These are phyloP conservation scores for Archaeoteleia sp. DNA, from an alignment of 2,888 invertebrate genomes.

Conservation along the genomic window DNA sequence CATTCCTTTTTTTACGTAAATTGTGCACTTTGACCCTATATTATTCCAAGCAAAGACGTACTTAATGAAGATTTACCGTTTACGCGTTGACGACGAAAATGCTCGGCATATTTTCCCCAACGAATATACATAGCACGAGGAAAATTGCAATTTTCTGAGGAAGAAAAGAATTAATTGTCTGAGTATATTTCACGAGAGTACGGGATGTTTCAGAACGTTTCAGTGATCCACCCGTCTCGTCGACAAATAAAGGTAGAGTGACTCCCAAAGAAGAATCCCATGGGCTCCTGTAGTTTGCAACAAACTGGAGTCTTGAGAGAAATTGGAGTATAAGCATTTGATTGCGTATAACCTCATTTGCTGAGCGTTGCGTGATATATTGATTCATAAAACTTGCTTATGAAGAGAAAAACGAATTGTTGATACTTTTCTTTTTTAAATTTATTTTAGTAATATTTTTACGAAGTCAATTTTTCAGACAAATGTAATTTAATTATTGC, in stretches of 20 bases:
- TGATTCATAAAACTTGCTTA: constrained; percentile 15
- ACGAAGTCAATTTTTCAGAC: too few relatives aligned
- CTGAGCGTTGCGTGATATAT: constrained; percentile 30
- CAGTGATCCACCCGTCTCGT: constrained; percentile 14
- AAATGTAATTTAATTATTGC: too few relatives aligned
- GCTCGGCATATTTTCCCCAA: constrained; percentile 1
- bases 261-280: constrained; percentile 16
- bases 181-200: constrained; percentile 19
- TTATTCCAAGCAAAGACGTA: constrained; percentile 1
- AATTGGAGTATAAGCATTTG: constrained; percentile 44
- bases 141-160: constrained; percentile 26
- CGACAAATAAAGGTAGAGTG: constrained; percentile 30
- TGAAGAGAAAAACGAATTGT: too few relatives aligned
- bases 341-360: constrained; percentile 38
- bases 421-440: too few relatives aligned
- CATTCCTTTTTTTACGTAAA: constrained; percentile 9
- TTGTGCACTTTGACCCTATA: constrained; percentile 11
- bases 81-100: constrained; percentile 14
- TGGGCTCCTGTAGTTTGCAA: constrained; percentile 43
- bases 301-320: constrained; percentile 46
- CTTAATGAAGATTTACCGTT: constrained; percentile 18
- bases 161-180: constrained; percentile 39
- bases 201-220: constrained; percentile 23
- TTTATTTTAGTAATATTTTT: too few relatives aligned
- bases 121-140: constrained; percentile 6